Base-by-base conservation (phyloP, 2,888 invertebrate genomes). In the Cryptocephalus primarius region DNA sequence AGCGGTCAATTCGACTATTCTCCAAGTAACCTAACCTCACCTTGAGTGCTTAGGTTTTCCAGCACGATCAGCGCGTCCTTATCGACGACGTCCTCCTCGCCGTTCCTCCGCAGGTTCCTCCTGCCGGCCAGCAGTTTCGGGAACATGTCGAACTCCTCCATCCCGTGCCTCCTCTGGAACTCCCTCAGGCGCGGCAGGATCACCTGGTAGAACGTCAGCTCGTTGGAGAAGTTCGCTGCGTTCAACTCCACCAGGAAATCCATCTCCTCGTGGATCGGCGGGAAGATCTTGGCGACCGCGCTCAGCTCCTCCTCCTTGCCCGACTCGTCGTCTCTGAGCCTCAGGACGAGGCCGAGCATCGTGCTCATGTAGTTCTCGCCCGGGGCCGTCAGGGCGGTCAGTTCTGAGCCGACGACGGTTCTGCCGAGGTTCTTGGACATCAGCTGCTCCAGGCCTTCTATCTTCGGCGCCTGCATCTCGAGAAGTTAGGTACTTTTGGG, bases 291-390 rank as follows among this genome's bases (percentile, higher is more conserved):
- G 9, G 48, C 55, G 12, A 55, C 50, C 1, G 49, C 47, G 14
- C 44, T 40, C 9, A 55, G 39, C 10, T 46, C 49, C 33, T 51
- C 49, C 12, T 45, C 43, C 9, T 46, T 43, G 14, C 52, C 50
- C 33, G 48, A 46, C 31, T 50, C 45, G 36, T 49, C 44, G 38
- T 49, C 49, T 36, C 6, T 36, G 8, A 53, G 40, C 10, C 40
- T 39, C 34, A 50, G 11, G 32, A 51, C 51, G 10, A 52, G 48
- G 22, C 46, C 42, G 8, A 55, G 39, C 33, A 55, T 44, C 33
- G 52, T 43, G 45, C 53, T 55, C 2, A 47, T 42, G 44, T 45
- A 48, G 39, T 55, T 51, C 45, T 53, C 55, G 9, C 50, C 49
- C 1, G 54, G 52, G 9, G 50, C 44, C 8, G 48, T 48, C 22